phyloP scores from a whole-genome alignment of 92 coral and sea anemone genomes.

The Meandrina meandrites region DNA sequence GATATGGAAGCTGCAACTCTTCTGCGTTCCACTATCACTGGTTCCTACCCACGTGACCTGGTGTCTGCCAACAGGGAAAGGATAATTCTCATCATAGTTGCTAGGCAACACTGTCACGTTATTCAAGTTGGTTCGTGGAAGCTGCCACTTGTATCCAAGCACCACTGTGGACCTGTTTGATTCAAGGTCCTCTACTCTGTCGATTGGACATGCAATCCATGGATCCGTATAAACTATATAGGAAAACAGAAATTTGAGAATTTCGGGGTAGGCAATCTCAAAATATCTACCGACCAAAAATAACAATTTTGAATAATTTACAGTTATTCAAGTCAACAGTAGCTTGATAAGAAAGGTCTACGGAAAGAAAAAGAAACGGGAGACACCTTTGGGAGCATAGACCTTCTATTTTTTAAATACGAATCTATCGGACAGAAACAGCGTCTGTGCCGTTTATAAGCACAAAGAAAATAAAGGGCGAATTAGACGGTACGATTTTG shows the following conservation, averaged over 20 bases:
- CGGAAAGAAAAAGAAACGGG: too few relatives aligned
- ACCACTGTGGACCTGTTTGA: conserved; percentile 63
- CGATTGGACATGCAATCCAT: conserved; percentile 92
- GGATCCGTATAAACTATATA: conserved; percentile 82
- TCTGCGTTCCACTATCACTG: conserved; percentile 70
- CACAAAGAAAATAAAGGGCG: too few relatives aligned
- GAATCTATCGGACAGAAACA: too few relatives aligned
- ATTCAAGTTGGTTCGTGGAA: conserved; percentile 87
- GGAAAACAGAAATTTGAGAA: background rate
- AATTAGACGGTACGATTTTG: too few relatives aligned
- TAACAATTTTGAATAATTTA: too few relatives aligned
- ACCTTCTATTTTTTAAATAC: too few relatives aligned
- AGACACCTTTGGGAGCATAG: too few relatives aligned
- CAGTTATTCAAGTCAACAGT: too few relatives aligned
- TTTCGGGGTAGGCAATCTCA: too few relatives aligned
- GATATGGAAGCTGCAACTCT: conserved; percentile 80
- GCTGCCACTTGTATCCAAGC: conserved; percentile 83
- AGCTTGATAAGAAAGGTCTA: too few relatives aligned
- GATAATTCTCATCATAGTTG: conserved; percentile 72
- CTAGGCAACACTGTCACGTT: conserved; percentile 73
- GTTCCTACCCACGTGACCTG: conserved; percentile 93
- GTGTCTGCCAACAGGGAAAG: conserved; percentile 91
- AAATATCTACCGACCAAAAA: too few relatives aligned
- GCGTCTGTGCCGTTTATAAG: too few relatives aligned
- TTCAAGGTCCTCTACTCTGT: conserved; percentile 69